Percentiles rank a stretch among this genome's conserved stretches.
These are phyloP conservation scores for Trididemnum miniatum DNA, from an alignment of 23 tunicate genomes.

Conservation along the genomic window DNA sequence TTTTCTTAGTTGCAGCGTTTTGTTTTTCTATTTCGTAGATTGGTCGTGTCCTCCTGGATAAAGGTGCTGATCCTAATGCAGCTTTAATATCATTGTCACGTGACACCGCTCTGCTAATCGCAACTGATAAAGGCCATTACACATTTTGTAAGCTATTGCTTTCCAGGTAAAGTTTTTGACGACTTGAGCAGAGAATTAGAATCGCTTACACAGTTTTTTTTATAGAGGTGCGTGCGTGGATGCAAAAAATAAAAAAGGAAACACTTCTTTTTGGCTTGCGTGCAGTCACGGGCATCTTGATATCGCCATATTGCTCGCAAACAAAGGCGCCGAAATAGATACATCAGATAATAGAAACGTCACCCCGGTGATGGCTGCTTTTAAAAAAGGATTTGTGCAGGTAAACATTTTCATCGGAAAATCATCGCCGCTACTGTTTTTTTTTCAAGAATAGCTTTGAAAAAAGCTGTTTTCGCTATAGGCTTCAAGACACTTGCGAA, in stretches of 20 bases:
- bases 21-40: too few relatives aligned
- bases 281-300: constrained; percentile 91
- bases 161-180: too few relatives aligned
- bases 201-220: too few relatives aligned
- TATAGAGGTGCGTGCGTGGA: constrained; percentile 86
- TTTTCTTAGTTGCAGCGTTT: too few relatives aligned
- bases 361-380: constrained; percentile 94
- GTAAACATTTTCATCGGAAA: too few relatives aligned
- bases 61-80: constrained; percentile 95
- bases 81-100: constrained; percentile 82
- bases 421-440: too few relatives aligned
- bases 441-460: too few relatives aligned
- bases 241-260: constrained; percentile 87
- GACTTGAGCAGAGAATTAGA: too few relatives aligned
- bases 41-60: constrained; percentile 55
- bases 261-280: constrained; percentile 96
- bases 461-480: too few relatives aligned
- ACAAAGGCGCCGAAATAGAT: constrained; percentile 71
- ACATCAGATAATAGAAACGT: constrained; percentile 83
- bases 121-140: constrained; percentile 88
- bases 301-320: constrained; percentile 77
- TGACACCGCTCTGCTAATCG: constrained; percentile 97
- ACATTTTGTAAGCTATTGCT: constrained; percentile 85
- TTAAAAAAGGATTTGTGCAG: constrained; percentile 86
- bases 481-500: too few relatives aligned